A percentile compares a stretch with the other conserved stretches of the same genome.
Evolutionary conservation across 2,888 invertebrate genomes (phyloP).

Genomic region (Coecobrya sp.): DNA sequence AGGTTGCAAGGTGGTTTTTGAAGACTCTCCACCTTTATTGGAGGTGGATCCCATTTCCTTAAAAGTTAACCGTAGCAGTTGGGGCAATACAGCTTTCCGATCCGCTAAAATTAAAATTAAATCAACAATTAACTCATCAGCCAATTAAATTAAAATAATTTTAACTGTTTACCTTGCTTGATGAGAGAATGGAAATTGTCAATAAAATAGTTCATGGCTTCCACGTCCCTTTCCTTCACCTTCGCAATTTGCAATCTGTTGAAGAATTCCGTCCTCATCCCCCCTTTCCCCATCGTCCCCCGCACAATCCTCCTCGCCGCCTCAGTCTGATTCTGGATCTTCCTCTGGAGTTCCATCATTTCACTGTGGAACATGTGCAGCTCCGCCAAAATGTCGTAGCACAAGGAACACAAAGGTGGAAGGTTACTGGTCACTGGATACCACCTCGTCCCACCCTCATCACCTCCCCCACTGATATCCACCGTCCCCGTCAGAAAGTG

Average conservation of each 20-base stretch:
- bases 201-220: neutral
- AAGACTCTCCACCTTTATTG: neutral
- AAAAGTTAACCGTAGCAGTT: neutral
- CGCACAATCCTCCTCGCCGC: conserved; percentile 12
- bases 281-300: neutral
- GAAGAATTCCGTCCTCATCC: conserved; percentile 1
- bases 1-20: neutral
- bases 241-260: neutral
- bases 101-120: neutral
- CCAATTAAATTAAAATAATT: neutral
- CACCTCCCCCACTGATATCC: neutral
- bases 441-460: neutral
- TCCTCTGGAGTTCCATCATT: conserved; percentile 7
- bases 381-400: conserved; percentile 21
- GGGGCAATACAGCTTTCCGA: neutral
- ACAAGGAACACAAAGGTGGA: neutral
- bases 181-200: neutral
- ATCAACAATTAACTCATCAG: neutral
- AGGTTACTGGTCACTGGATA: neutral
- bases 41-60: neutral
- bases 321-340: conserved; percentile 22
- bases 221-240: neutral
- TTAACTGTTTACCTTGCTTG: neutral
- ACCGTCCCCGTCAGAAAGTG: neutral
- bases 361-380: neutral